phyloP scores from a whole-genome alignment of 2,797 vertebrate genomes.

The Botia kubotai region DNA sequence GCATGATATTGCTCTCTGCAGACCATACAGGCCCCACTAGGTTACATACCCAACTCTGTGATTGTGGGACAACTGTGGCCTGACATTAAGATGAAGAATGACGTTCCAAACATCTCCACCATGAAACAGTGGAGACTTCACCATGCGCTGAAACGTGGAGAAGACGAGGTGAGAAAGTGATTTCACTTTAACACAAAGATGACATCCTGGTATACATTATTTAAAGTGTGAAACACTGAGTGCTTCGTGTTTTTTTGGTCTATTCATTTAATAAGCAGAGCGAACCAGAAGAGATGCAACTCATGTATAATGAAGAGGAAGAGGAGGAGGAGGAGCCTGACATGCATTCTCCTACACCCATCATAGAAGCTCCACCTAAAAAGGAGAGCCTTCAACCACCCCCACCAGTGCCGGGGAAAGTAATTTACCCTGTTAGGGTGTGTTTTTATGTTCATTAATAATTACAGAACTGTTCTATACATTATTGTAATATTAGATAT shows the following conservation, averaged over 20 bases:
- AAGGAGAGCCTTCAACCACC: constrained; percentile 11
- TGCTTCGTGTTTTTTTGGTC: constrained; percentile 1
- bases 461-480: neutral
- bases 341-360: neutral
- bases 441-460: constrained; percentile 11
- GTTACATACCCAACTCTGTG: constrained; percentile 66
- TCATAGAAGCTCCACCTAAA: neutral
- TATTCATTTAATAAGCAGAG: constrained; percentile 17
- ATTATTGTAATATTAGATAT: neutral
- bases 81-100: neutral
- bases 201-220: neutral
- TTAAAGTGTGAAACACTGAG: neutral
- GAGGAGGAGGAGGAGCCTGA: constrained; percentile 5
- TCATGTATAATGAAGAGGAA: constrained; percentile 16
- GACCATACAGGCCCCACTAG: neutral
- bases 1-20: neutral
- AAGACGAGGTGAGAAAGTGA: neutral
- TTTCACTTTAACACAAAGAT: neutral
- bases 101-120: neutral
- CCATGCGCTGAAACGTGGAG: neutral
- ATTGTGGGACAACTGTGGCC: constrained; percentile 59
- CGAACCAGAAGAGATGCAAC: constrained; percentile 35
- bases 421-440: constrained; percentile 4
- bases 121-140: neutral
- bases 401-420: constrained; percentile 1